phyloP scores from a whole-genome alignment of 2,797 vertebrate species.

The Hephaestus fuliginosus region DNA sequence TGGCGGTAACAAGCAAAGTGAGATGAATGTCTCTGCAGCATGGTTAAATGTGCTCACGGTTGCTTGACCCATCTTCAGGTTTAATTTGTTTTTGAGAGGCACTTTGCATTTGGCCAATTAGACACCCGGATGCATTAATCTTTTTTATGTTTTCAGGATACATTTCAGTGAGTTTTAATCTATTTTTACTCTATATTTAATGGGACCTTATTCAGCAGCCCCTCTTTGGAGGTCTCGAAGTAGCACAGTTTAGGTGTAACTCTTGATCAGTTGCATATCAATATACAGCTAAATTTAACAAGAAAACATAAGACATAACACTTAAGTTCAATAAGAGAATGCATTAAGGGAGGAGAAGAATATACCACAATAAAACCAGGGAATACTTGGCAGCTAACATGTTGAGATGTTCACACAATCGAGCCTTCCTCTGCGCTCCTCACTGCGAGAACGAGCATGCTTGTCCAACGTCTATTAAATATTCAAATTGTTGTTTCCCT shows the following conservation, averaged over 20 bases:
- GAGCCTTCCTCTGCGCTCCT: constrained; percentile 20
- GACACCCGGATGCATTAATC: constrained; percentile 43
- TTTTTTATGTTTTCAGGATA: constrained; percentile 46
- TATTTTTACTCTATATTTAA: constrained; percentile 42
- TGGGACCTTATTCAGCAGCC: neutral
- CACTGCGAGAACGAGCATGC: constrained; percentile 20
- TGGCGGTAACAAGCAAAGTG: constrained; percentile 75
- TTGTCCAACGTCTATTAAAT: constrained; percentile 42
- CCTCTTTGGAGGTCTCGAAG: neutral
- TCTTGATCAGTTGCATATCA: neutral
- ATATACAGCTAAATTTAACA: neutral
- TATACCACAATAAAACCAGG: neutral
- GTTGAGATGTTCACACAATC: constrained; percentile 18
- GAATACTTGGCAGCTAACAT: constrained; percentile 4
- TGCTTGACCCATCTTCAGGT: constrained; percentile 70
- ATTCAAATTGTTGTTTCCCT: constrained; percentile 36
- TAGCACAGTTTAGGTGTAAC: constrained; percentile 15
- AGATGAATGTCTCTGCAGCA: constrained; percentile 73
- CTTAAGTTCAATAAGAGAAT: neutral
- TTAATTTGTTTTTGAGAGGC: constrained; percentile 63
- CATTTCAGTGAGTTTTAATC: constrained; percentile 53
- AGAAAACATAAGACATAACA: neutral
- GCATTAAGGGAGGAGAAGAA: too few relatives aligned
- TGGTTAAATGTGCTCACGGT: constrained; percentile 63
- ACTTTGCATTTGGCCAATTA: constrained; percentile 67